phyloP scores from a whole-genome alignment of 2,797 vertebrate genomes.

The Ptychobarbus kaznakovi region DNA sequence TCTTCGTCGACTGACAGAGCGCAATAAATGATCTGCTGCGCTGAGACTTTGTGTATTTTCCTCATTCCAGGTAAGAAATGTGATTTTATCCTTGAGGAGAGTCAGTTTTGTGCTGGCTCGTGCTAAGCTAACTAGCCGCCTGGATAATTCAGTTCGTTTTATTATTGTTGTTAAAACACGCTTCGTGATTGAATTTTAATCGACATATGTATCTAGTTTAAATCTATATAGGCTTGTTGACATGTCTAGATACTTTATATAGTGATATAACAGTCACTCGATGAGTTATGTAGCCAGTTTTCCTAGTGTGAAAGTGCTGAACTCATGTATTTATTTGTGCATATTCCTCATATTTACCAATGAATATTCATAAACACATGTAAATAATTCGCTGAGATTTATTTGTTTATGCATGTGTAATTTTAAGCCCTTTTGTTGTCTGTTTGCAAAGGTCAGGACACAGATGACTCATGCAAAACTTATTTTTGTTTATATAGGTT shows the following conservation, averaged over 20 bases:
- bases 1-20: constrained; percentile 42
- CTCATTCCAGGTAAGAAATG: constrained; percentile 58
- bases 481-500: constrained; percentile 20
- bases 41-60: constrained; percentile 54
- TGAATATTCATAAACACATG: neutral
- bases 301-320: constrained; percentile 9
- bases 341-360: neutral
- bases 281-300: constrained; percentile 3
- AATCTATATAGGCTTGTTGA: constrained; percentile 60
- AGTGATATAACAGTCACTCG: constrained; percentile 6
- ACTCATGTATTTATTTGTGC: constrained; percentile 1
- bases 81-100: constrained; percentile 25
- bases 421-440: neutral
- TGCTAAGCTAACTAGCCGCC: constrained; percentile 42
- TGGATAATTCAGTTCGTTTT: constrained; percentile 32
- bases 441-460: constrained; percentile 42
- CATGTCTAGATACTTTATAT: constrained; percentile 64
- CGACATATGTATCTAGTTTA: constrained; percentile 17
- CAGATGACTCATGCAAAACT: constrained; percentile 24
- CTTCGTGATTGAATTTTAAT: neutral
- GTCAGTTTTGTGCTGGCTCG: constrained; percentile 48
- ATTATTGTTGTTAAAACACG: constrained; percentile 21
- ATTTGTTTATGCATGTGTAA: neutral
- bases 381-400: neutral
- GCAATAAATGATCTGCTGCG: constrained; percentile 62